These are phyloP conservation scores for Nasonovia ribisnigri DNA, from an alignment of 2,888 invertebrate species.

Conservation along the genomic window DNA sequence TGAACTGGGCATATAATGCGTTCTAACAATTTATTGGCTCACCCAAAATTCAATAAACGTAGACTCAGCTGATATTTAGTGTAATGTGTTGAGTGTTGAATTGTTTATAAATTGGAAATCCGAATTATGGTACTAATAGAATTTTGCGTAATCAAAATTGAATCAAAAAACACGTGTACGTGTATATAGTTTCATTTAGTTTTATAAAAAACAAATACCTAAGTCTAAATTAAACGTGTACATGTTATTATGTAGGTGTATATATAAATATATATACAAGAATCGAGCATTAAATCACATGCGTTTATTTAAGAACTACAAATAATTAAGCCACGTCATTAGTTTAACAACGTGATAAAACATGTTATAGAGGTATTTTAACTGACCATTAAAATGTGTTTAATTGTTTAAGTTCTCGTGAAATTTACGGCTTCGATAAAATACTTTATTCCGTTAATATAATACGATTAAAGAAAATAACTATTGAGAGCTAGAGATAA, in stretches of 20 bases:
- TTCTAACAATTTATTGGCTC: conserved; percentile 44
- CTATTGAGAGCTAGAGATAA: background rate
- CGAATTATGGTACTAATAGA: background rate
- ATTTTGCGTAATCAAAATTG: background rate
- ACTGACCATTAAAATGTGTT: background rate
- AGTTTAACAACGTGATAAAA: background rate
- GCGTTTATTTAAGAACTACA: background rate
- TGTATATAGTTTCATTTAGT: background rate
- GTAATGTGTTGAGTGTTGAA: background rate
- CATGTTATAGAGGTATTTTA: background rate
- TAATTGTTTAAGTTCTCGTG: background rate
- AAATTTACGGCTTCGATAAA: background rate
- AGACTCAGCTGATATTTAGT: background rate
- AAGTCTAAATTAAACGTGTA: background rate
- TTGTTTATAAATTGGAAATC: background rate
- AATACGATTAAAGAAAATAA: background rate
- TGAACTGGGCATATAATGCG: background rate
- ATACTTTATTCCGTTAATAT: background rate
- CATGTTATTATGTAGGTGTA: background rate
- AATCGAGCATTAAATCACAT: background rate
- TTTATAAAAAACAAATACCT: background rate
- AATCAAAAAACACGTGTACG: background rate
- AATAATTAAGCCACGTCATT: background rate
- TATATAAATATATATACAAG: background rate
- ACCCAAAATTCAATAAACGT: conserved; percentile 42